These are phyloP conservation scores for Cynopterus sphinx DNA, from an alignment of 2,797 vertebrate genomes.

Conservation along the genomic window DNA sequence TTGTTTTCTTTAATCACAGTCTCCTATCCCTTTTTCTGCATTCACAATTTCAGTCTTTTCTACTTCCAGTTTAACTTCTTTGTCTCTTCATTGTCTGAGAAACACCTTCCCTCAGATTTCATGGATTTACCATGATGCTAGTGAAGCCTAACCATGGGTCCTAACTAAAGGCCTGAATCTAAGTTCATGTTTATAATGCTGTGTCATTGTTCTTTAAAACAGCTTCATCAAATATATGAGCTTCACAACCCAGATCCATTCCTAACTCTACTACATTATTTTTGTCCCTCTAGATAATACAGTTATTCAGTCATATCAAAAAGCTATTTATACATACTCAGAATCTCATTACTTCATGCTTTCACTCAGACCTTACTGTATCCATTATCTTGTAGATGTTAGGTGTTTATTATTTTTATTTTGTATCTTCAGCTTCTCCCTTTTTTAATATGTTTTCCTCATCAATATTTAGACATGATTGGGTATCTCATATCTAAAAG, in stretches of 20 bases:
- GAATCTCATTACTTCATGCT: background rate
- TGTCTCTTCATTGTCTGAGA: conserved; percentile 8
- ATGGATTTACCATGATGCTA: background rate
- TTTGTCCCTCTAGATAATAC: background rate
- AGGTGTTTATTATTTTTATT: too few relatives aligned
- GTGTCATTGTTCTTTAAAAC: background rate
- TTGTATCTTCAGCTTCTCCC: background rate
- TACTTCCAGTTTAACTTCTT: background rate
- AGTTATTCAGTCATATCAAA: background rate
- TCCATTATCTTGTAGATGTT: background rate
- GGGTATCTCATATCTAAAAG: background rate
- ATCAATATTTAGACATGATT: background rate
- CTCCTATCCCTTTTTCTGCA: background rate
- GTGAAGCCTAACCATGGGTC: background rate
- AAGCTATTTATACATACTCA: background rate
- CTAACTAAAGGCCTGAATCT: background rate
- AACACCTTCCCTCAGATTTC: background rate
- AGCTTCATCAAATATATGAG: background rate
- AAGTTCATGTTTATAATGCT: background rate
- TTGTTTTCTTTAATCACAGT: background rate
- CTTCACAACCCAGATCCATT: background rate
- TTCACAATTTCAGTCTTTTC: background rate
- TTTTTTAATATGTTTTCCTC: background rate
- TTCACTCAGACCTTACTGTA: background rate
- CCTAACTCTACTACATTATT: background rate